Evolutionary conservation across 2,113 vertebrate genomes (phyloP), one percentile per base, ranked within the genome.

Genomic region (Ibidorhyncha struthersii): DNA sequence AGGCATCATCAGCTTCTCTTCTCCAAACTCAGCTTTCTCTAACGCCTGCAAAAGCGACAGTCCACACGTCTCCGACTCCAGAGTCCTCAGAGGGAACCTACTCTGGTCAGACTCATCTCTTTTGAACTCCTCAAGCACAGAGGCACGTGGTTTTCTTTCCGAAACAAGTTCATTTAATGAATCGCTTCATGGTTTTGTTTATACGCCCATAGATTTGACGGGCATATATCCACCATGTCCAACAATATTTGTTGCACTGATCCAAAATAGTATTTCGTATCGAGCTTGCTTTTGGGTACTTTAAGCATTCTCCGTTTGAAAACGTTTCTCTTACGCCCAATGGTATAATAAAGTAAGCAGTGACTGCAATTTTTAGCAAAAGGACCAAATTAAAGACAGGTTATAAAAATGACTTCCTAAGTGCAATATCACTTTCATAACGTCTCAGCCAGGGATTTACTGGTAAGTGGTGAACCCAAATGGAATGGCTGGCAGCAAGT

Each of bases 301-400:
- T 43, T 23, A 26, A 38, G 26, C 4, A 4, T 13, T 70, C 38
- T 29, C 45, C 25, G 8, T 16, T 56, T 79, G 90, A n/a, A 34
- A 41, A 52, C 9, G 55, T 84, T 66, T 88, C 94, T 97, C 98
- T 98, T 98, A 89, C 70, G 99, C 99, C 99, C 99, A 99, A 99
- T 98, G 99, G 99, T 99, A 99, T 99, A 99, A 99, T 98, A 97
- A 74, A 97, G 86, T 96, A 98, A 98, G 98, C 98, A 98, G 98
- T 97, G 98, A 98, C 98, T 98, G 98, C 98, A 97, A 97, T 97
- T 97, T 98, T 98, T 97, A 98, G 98, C 98, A 98, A 98, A 98
- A 98, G 98, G 98, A 98, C 98, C 98, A 98, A 98, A 98, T 98
- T 97, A 97, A 97, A 97, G 97, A 97, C 97, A 74, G 92, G 97